Percentiles rank a stretch among this genome's conserved stretches.
phyloP scores from a whole-genome alignment of 2,113 vertebrate genomes.

The Thermophis baileyi region DNA sequence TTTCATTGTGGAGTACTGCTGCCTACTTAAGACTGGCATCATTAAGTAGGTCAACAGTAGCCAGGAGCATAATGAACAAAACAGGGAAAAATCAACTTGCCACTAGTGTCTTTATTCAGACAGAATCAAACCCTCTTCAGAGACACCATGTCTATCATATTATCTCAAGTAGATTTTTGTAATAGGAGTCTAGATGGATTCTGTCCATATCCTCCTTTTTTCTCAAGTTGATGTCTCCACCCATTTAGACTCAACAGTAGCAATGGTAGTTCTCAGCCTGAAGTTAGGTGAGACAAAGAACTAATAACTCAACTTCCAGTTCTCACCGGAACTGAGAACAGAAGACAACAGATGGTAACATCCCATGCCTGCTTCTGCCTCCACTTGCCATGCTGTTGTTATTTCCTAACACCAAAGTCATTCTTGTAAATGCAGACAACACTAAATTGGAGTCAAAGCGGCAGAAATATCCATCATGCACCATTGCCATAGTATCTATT shows the following conservation, averaged over 20 bases:
- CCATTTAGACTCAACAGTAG: background rate
- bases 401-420: background rate
- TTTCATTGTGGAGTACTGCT: background rate
- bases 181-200: background rate
- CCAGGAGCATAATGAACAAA: background rate
- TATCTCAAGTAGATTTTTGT: background rate
- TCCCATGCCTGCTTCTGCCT: background rate
- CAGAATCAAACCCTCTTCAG: background rate
- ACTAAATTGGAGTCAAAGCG: conserved; percentile 24
- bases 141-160: background rate
- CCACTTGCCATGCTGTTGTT: background rate
- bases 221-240: background rate
- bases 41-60: background rate
- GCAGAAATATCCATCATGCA: conserved; percentile 19
- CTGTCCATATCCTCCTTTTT: background rate
- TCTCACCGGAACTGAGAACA: background rate
- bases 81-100: background rate
- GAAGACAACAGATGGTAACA: background rate
- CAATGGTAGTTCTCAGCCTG: background rate
- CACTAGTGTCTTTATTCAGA: background rate
- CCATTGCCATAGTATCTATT: background rate
- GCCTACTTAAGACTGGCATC: background rate
- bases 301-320: background rate
- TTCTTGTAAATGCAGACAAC: background rate
- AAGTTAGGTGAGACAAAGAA: too few species aligned